These are phyloP conservation scores for Seriola aureovittata DNA, from an alignment of 2,113 vertebrate species.

Conservation along the genomic window DNA sequence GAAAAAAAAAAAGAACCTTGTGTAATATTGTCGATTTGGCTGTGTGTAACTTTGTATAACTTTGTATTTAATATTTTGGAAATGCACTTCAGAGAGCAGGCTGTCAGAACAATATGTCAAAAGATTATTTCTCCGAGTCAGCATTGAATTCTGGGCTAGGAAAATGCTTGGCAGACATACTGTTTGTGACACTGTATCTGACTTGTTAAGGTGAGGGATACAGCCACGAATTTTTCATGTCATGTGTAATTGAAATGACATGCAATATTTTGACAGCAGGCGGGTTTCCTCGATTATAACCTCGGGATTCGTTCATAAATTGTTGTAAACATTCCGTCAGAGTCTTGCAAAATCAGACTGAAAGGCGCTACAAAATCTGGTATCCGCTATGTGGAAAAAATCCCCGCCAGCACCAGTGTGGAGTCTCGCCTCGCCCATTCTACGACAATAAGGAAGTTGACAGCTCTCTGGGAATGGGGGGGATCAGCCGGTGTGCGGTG, in stretches of 20 bases:
- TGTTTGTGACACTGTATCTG: not conserved
- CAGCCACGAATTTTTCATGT: not conserved
- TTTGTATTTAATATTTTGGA: not conserved
- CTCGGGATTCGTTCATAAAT: not conserved
- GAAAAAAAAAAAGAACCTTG: not conserved
- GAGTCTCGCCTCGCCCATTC: slow-evolving; percentile 75
- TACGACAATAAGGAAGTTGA: slow-evolving; percentile 77
- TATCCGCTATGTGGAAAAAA: slow-evolving; percentile 19
- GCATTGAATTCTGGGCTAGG: not conserved
- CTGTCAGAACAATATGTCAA: not conserved
- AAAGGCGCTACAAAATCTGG: not conserved
- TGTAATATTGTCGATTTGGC: not conserved
- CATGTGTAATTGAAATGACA: slow-evolving; percentile 10
- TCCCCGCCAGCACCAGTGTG: slow-evolving; percentile 4
- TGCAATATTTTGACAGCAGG: slow-evolving; percentile 36
- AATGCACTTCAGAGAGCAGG: not conserved
- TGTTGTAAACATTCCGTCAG: not conserved
- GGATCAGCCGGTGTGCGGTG: slow-evolving; percentile 53
- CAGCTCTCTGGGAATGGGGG: slow-evolving; percentile 61
- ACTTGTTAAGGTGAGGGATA: not conserved
- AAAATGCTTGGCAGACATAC: slow-evolving; percentile 4
- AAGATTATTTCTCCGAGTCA: slow-evolving; percentile 1
- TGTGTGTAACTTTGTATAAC: slow-evolving; percentile 16
- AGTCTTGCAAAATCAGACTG: not conserved
- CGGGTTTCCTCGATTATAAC: not conserved